Evolutionary conservation across 2,888 invertebrate genomes (phyloP), one percentile per base, ranked within the genome.

Genomic region (Cyaniris semiargus): DNA sequence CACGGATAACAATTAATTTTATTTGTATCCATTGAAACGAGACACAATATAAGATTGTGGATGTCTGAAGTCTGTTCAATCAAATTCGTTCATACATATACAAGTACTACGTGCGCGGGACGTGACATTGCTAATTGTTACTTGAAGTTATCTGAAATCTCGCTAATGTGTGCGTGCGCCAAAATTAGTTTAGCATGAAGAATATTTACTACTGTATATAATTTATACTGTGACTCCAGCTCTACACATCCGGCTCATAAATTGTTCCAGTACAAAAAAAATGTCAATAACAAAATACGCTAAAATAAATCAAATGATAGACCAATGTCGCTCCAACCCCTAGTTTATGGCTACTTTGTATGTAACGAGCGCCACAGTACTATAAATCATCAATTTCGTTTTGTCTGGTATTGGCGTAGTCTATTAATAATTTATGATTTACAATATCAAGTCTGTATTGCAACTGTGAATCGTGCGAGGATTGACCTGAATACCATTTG

Each of bases 381-480:
- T 3, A 74, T 53, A 74, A 74, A 74, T 74, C 74, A 74, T 74
- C 27, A 53, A 44, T 72, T 72, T 72, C 48, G 53, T 53, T 74
- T 53, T 74, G 74, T 74, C 74, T 74, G 74, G 13, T 74, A 74
- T 74, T 74, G 74, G 74, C 74, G 74, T 27, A 53, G 74, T 53
- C 72, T 74, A 74, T 74, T 53, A 74, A 74, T 74, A 74, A 74
- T 74, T 74, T 74, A 74, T 74, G 53, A 74, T 53, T 74, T 53
- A 74, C 27, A 74, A 74, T 74, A 48, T 74, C 53, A 74, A 48
- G 44, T 48, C 44, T 74, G 23, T 48, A 53, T 74, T 48, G 48
- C 21, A 53, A 48, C 18, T 27, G 74, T 74, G 48, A 23, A 53
- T 74, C 74, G 74, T 48, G 23, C 44, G 44, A 27, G 74, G 23